Conservation (phyloP, 2,888 invertebrate genomes). For the Brachyptera putata region DNA sequence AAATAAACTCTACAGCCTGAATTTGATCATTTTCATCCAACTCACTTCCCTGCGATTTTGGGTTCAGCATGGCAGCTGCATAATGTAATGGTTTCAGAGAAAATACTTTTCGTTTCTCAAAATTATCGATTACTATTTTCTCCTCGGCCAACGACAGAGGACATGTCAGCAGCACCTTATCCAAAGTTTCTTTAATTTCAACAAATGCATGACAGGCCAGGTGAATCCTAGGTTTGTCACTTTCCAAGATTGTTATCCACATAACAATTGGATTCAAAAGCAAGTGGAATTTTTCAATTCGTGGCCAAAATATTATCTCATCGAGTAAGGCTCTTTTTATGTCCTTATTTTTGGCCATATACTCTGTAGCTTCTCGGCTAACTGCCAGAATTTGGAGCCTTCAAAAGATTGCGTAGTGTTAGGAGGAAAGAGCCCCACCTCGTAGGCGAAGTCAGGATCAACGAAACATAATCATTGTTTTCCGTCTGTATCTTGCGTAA, state of each 20-base stretch:
- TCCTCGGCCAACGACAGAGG: constrained; percentile 5
- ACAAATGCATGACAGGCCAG: constrained; percentile 8
- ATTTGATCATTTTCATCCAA: constrained; percentile 7
- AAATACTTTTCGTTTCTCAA: not conserved
- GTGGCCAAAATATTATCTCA: constrained; percentile 30
- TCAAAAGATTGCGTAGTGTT: constrained; percentile 25
- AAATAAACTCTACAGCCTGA: constrained; percentile 13
- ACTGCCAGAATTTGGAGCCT: constrained; percentile 27
- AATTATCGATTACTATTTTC: not conserved
- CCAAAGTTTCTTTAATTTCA: constrained; percentile 4
- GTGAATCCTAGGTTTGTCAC: constrained; percentile 26
- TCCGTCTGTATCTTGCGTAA: no score
- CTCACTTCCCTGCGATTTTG: constrained; percentile 17
- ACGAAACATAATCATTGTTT: constrained; percentile 12
- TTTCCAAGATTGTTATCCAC: constrained; percentile 27
- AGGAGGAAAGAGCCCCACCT: constrained; percentile 28
- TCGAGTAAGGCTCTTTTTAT: constrained; percentile 24
- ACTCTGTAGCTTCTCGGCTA: constrained; percentile 22
- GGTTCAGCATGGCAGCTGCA: constrained; percentile 14
- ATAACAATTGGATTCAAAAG: constrained; percentile 26
- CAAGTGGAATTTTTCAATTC: constrained; percentile 25
- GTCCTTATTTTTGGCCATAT: constrained; percentile 12
- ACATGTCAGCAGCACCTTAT: not conserved
- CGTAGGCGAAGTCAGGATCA: constrained; percentile 28
- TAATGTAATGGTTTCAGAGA: constrained; percentile 11